phyloP scores from a whole-genome alignment of 2,888 invertebrate genomes.

The Cheilosia urbana region DNA sequence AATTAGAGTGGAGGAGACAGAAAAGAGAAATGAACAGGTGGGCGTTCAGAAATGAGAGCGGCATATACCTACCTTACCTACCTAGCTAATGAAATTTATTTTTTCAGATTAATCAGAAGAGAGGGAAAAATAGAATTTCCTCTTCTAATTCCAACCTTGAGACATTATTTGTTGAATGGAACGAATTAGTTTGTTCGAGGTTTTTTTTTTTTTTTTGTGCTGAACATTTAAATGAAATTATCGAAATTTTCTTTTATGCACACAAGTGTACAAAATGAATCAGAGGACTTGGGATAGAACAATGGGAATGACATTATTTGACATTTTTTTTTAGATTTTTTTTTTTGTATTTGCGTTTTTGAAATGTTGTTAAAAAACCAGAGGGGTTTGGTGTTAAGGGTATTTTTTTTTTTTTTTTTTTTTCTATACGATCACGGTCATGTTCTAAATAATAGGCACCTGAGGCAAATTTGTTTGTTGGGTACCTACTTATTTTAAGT shows the following conservation, averaged over 20 bases:
- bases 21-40: constrained; percentile 46
- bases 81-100: not conserved
- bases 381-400: too few relatives aligned
- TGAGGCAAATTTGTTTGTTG: too few relatives aligned
- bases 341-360: too few relatives aligned
- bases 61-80: too few relatives aligned
- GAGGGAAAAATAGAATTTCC: constrained; percentile 36
- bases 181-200: constrained; percentile 1
- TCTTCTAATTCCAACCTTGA: constrained; percentile 23
- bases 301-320: too few relatives aligned
- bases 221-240: not conserved
- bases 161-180: constrained; percentile 17
- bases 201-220: not conserved
- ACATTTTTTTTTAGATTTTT: not conserved
- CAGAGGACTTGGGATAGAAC: not conserved
- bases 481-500: too few relatives aligned
- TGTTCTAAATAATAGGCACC: too few relatives aligned
- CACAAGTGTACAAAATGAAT: too few relatives aligned
- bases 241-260: not conserved
- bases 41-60: constrained; percentile 33
- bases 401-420: too few relatives aligned
- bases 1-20: constrained; percentile 20
- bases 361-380: too few relatives aligned
- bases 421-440: too few relatives aligned
- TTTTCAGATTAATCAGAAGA: constrained; percentile 32